Conservation (phyloP, 2,797 vertebrate species). For the Sebastes nivosus region DNA sequence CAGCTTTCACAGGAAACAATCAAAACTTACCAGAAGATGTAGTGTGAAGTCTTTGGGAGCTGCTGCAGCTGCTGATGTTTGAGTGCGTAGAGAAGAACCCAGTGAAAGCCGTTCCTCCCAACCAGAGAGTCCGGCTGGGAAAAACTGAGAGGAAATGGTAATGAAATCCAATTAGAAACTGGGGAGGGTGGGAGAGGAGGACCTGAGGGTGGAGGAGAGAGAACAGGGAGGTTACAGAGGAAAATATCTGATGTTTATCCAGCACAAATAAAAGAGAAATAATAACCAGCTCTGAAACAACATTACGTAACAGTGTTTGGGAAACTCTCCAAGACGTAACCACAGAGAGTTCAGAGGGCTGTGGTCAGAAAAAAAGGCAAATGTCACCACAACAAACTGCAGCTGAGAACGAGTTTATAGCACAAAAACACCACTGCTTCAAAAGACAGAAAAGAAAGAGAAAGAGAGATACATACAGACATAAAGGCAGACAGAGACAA, state of each 20-base stretch:
- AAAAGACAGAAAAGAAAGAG: neutral
- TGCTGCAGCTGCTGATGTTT: neutral
- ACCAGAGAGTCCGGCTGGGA: slow-evolving; percentile 60
- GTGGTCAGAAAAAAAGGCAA: slow-evolving; percentile 41
- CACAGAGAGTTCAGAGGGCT: slow-evolving; percentile 52
- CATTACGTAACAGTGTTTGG: slow-evolving; percentile 52
- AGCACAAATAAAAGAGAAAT: slow-evolving; percentile 52
- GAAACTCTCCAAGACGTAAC: slow-evolving; percentile 45
- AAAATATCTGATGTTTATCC: slow-evolving; percentile 69
- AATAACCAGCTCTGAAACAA: slow-evolving; percentile 14
- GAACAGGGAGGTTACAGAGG: slow-evolving; percentile 36
- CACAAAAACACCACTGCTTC: neutral
- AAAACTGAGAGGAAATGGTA: slow-evolving; percentile 73
- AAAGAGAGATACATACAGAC: neutral
- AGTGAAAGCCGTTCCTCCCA: slow-evolving; percentile 43
- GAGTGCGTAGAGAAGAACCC: slow-evolving; percentile 20
- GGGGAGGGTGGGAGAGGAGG: slow-evolving; percentile 55
- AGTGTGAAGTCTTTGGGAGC: slow-evolving; percentile 19
- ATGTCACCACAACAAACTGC: slow-evolving; percentile 30
- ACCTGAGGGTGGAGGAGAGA: slow-evolving; percentile 47
- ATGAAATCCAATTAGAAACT: slow-evolving; percentile 78
- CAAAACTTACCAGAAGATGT: slow-evolving; percentile 53
- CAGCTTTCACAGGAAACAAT: neutral
- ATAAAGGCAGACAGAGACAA: neutral
- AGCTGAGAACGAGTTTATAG: slow-evolving; percentile 17